These are phyloP conservation scores for Drosophila crucigera DNA, from an alignment of 2,888 invertebrate species.

Conservation along the genomic window DNA sequence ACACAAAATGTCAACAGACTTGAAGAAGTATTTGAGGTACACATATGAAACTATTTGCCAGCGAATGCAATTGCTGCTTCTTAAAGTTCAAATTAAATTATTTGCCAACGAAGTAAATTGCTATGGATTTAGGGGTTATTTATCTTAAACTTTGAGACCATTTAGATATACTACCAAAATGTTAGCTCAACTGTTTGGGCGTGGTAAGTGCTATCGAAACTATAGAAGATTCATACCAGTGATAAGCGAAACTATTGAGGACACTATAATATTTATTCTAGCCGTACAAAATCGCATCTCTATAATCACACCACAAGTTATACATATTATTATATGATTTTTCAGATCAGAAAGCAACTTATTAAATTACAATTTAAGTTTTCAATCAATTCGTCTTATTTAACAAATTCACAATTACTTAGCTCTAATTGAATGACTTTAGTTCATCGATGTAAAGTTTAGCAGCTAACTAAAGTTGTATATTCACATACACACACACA, in stretches of 20 bases:
- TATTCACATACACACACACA: background rate
- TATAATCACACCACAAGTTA: background rate
- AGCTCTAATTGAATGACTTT: conserved; percentile 40
- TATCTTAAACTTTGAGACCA: background rate
- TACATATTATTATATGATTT: background rate
- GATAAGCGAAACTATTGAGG: too few relatives aligned
- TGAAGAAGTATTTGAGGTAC: conserved; percentile 18
- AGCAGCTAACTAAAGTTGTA: conserved; percentile 37
- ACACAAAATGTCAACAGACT: conserved; percentile 22
- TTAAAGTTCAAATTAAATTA: background rate
- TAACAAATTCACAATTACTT: conserved; percentile 9
- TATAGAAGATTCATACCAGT: background rate
- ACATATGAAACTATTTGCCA: conserved; percentile 14
- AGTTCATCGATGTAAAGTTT: conserved; percentile 36
- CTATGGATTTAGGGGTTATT: background rate
- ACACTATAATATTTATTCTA: background rate
- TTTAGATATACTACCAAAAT: background rate
- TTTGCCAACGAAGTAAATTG: background rate
- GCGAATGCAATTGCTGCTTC: background rate
- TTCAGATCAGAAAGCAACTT: background rate
- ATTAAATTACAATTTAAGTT: conserved; percentile 10
- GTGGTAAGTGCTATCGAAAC: background rate
- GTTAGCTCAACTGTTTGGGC: background rate
- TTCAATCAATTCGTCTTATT: conserved; percentile 1
- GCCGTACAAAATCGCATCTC: background rate